A percentile compares a stretch with the other conserved stretches of the same genome.
Conservation (phyloP, 2,113 vertebrate species). For the Paracanthobrama guichenoti region DNA sequence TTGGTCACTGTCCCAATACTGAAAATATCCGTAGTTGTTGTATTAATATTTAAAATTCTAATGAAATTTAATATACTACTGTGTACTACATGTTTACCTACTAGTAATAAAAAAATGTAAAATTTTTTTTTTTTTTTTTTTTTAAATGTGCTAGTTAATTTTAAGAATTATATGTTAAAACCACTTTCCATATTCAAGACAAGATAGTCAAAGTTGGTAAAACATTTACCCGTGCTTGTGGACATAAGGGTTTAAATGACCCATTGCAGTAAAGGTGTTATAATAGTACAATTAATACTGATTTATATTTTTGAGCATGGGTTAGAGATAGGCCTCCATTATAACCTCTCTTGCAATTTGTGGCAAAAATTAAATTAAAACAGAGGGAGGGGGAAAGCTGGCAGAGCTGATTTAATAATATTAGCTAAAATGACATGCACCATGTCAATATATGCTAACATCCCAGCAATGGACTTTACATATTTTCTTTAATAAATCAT, state of each 20-base stretch:
- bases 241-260: slow-evolving; percentile 27
- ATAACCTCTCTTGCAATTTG: not conserved
- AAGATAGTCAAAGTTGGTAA: slow-evolving; percentile 50
- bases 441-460: slow-evolving; percentile 48
- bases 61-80: not conserved
- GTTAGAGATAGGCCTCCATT: not conserved
- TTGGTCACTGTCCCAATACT: too few species aligned
- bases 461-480: not conserved
- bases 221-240: slow-evolving; percentile 53
- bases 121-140: too few species aligned
- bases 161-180: not conserved
- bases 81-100: not conserved
- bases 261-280: slow-evolving; percentile 51
- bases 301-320: not conserved
- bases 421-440: not conserved
- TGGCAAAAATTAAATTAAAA: not conserved
- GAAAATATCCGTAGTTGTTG: too few species aligned
- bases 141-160: not conserved
- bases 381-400: not conserved
- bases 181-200: not conserved
- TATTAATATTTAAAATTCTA: too few species aligned
- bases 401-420: not conserved
- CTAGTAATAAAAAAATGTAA: not conserved
- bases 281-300: slow-evolving; percentile 41
- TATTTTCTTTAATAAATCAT: slow-evolving; percentile 23